These are phyloP conservation scores for Zosterops pallidus DNA, from an alignment of 2,113 vertebrate genomes.

Conservation along the genomic window DNA sequence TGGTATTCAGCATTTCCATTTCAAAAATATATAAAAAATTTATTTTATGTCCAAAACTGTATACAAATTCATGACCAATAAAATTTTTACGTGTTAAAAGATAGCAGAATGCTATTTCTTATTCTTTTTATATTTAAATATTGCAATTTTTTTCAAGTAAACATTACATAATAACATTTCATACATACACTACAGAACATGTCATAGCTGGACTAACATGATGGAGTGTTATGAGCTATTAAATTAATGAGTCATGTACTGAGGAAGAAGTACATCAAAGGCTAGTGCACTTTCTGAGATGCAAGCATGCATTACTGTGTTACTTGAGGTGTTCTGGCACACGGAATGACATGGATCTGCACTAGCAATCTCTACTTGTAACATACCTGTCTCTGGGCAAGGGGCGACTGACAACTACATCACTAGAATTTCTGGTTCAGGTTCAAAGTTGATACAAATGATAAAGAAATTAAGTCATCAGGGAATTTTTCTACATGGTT, in stretches of 20 bases:
- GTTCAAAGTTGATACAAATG: not conserved
- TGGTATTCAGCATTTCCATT: not conserved
- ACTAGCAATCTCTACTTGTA: not conserved
- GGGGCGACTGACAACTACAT: not conserved
- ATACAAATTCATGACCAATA: not conserved
- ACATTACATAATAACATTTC: constrained; percentile 24
- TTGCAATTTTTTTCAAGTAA: not conserved
- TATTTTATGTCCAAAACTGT: not conserved
- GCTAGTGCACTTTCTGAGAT: constrained; percentile 24
- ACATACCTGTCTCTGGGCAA: not conserved
- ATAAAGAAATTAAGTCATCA: not conserved
- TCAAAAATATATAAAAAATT: not conserved
- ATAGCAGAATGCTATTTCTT: not conserved
- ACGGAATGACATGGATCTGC: constrained; percentile 19
- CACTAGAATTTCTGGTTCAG: not conserved
- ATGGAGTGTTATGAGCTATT: constrained; percentile 58
- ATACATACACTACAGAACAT: constrained; percentile 17
- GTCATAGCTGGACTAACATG: constrained; percentile 50
- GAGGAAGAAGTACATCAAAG: constrained; percentile 51
- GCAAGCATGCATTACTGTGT: not conserved
- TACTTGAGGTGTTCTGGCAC: not conserved
- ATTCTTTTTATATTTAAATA: constrained; percentile 16
- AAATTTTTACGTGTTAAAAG: not conserved
- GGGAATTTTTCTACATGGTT: not conserved
- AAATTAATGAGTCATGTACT: constrained; percentile 62